These are phyloP conservation scores for Baryphthengus martii DNA, from an alignment of 2,113 vertebrate genomes.

Conservation along the genomic window DNA sequence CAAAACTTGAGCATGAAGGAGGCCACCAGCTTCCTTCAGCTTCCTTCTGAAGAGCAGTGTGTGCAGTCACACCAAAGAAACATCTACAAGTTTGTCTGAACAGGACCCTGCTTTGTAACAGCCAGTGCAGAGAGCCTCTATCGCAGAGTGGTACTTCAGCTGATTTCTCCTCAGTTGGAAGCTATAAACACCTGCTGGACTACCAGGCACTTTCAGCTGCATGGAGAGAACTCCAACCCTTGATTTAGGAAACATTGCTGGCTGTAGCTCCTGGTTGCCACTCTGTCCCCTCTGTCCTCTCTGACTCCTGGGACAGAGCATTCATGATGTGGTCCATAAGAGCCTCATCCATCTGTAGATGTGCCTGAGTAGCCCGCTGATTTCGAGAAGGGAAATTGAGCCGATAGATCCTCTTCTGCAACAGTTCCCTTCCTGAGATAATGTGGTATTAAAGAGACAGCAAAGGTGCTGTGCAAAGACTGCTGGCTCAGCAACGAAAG, in stretches of 20 bases:
- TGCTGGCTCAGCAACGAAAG: neutral
- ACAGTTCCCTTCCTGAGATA: neutral
- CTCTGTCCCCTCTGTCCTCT: neutral
- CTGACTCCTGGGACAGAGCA: neutral
- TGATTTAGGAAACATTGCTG: neutral
- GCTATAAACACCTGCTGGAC: neutral
- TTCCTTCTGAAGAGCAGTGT: neutral
- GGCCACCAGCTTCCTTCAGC: neutral
- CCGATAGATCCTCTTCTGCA: neutral
- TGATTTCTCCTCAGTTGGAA: neutral
- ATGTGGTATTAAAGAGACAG: neutral
- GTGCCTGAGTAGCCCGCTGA: neutral
- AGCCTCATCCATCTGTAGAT: neutral
- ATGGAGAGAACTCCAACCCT: neutral
- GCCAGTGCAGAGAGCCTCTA: neutral
- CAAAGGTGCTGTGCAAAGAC: neutral
- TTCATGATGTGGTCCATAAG: neutral
- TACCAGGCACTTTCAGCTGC: neutral
- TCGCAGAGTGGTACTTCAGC: neutral
- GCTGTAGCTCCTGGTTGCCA: neutral
- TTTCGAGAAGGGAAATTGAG: rapidly evolving
- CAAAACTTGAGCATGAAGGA: neutral
- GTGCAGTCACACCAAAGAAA: neutral
- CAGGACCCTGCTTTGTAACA: neutral
- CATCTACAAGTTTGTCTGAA: neutral